A percentile compares a stretch with the other conserved stretches of the same genome.
These are phyloP conservation scores for Catharus fuscescens DNA, from an alignment of 2,113 vertebrate species.

Conservation along the genomic window DNA sequence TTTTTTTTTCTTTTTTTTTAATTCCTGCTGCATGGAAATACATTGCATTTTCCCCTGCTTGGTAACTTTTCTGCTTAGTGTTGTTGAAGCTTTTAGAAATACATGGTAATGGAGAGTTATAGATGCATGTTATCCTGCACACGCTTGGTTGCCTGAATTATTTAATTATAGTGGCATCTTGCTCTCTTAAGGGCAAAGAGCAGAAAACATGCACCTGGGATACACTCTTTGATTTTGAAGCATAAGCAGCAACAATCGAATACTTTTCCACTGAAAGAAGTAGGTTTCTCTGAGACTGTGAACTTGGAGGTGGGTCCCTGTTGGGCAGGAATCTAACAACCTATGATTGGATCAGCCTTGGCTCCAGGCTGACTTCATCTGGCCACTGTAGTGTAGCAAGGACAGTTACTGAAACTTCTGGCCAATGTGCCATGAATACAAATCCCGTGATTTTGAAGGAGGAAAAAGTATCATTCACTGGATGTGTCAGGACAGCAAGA, in stretches of 20 bases:
- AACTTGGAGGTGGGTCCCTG: background rate
- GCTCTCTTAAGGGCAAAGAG: background rate
- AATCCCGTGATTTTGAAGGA: background rate
- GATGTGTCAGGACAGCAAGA: background rate
- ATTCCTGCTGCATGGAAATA: background rate
- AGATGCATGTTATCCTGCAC: background rate
- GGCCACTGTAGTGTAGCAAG: background rate
- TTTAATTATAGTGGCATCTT: background rate
- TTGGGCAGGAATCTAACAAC: background rate
- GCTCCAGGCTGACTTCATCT: background rate
- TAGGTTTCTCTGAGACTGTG: background rate
- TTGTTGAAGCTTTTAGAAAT: background rate
- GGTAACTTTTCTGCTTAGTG: background rate
- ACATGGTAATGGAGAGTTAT: background rate
- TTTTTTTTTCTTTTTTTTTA: background rate
- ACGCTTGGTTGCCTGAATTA: background rate
- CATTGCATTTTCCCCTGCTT: background rate
- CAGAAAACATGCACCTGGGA: background rate
- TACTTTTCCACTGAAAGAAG: background rate
- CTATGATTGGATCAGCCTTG: background rate
- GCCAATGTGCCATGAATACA: background rate
- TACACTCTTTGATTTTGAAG: background rate
- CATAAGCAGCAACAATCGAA: fast-evolving
- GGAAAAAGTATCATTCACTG: background rate
- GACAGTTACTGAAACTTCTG: background rate